These are phyloP conservation scores for Ophthalmolycus amberensis DNA, from an alignment of 2,113 vertebrate species.

Conservation along the genomic window DNA sequence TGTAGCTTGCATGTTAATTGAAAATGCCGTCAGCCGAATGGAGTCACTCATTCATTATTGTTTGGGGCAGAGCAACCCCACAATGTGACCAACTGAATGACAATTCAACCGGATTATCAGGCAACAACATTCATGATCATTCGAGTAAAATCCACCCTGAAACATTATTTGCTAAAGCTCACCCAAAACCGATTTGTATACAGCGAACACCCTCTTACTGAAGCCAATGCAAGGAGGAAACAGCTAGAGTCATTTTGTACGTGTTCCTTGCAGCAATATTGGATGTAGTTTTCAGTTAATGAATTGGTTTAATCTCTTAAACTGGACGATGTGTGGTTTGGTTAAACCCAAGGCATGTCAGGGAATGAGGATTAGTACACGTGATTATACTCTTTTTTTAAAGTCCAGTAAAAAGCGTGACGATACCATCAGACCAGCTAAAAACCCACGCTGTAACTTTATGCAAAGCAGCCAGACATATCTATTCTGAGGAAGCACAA, in stretches of 20 bases:
- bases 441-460: not conserved
- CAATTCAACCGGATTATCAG: not conserved
- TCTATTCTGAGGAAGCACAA: slow-evolving; percentile 39
- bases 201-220: not conserved
- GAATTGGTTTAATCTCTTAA: not conserved
- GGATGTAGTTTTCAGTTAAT: not conserved
- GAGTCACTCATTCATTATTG: not conserved
- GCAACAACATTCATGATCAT: not conserved
- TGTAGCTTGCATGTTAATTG: not conserved
- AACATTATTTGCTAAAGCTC: not conserved
- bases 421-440: not conserved
- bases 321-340: not conserved
- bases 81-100: not conserved
- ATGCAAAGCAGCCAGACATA: slow-evolving; percentile 28
- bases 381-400: not conserved
- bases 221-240: not conserved
- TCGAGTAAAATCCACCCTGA: not conserved
- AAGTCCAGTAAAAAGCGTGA: not conserved
- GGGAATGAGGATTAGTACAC: not conserved
- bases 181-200: not conserved
- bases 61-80: not conserved
- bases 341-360: not conserved
- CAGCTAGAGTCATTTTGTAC: not conserved
- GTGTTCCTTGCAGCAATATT: not conserved
- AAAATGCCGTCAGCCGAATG: not conserved